Base-by-base conservation (phyloP, 2,888 invertebrate genomes). In the Cerceris ruficornis region DNA sequence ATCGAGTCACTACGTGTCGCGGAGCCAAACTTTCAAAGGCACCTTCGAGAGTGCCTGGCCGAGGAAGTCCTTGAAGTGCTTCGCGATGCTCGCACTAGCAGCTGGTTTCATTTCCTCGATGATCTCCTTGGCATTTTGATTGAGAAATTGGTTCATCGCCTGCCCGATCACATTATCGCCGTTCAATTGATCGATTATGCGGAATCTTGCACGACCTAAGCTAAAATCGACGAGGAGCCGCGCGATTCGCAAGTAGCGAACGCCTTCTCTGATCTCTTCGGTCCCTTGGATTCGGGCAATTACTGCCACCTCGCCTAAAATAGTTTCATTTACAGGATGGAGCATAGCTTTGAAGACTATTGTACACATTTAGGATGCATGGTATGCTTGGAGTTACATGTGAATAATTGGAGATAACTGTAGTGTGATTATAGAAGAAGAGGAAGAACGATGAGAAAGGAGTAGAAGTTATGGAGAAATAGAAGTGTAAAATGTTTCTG, bases 21-120 rank as follows among this genome's bases (percentile, higher is more conserved):
- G 90, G 7, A 96, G 93, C 96, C 96, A 96, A 13, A 95, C 94
- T 87, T 95, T 94, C 73, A 96, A 93, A 0, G 96, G 96, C 66
- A 96, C 93, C 89, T 95, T 95, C 58, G 95, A 94, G 90, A 96
- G 96, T 54, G 96, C 96, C 0, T 94, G 94, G 88, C 96, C 96
- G 70, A 97, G 93, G 92, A 96, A 96, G 0, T 94, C 93, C 89
- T 95, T 95, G 93, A 96, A 96, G 88, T 96, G 95, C 85, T 95
- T 95, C 1, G 95, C 95, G 85, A 97, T 96, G 81, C 96, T 95
- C 8, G 93, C 92, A 2, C 95, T 94, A 0, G 96, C 96, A 0
- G 96, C 96, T 2, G 96, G 96, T 88, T 96, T 94, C 96, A 97
- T 96, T 93, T 97, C 97, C 71, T 95, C 95, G 80, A 97, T 96